Conservation (phyloP, 2,113 vertebrate genomes). For the Cyprinodon variegatus region DNA sequence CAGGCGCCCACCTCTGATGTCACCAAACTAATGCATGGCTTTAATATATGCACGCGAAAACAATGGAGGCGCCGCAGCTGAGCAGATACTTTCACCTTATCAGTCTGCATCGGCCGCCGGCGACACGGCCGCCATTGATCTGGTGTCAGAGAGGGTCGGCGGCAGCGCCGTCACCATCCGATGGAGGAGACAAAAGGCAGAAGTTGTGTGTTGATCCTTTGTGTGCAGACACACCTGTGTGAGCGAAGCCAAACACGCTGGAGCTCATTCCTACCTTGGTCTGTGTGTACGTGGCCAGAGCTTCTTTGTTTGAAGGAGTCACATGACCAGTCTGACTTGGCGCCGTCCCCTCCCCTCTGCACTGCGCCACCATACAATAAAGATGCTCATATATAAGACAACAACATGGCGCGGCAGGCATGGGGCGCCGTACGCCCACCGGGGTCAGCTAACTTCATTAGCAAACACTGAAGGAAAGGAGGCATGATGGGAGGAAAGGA, state of each 20-base stretch:
- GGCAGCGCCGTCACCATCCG: slow-evolving; percentile 2
- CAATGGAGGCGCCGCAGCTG: slow-evolving; percentile 30
- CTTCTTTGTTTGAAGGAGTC: slow-evolving; percentile 74
- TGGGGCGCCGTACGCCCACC: neutral
- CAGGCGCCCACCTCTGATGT: slow-evolving; percentile 1
- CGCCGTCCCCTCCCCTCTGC: slow-evolving; percentile 58
- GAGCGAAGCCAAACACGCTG: slow-evolving; percentile 29
- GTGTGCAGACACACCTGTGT: slow-evolving; percentile 56
- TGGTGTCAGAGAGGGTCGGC: slow-evolving; percentile 7
- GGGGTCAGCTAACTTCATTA: slow-evolving; percentile 19
- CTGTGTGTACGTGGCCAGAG: slow-evolving; percentile 44
- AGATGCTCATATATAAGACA: slow-evolving; percentile 11
- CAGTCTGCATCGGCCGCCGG: slow-evolving; percentile 52
- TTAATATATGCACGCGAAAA: slow-evolving; percentile 40
- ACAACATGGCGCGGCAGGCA: slow-evolving; percentile 1
- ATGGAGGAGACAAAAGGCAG: slow-evolving; percentile 26
- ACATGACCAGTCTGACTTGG: slow-evolving; percentile 60
- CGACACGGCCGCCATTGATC: slow-evolving; percentile 48
- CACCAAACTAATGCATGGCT: slow-evolving; percentile 9
- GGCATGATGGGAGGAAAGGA: neutral
- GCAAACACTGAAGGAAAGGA: neutral
- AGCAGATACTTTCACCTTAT: slow-evolving; percentile 45
- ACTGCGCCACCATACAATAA: slow-evolving; percentile 44
- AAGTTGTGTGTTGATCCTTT: slow-evolving; percentile 36
- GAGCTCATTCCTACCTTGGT: slow-evolving; percentile 42